These are phyloP conservation scores for Montipora sp. DNA, from an alignment of 64 coral and sea anemone genomes.

Conservation along the genomic window DNA sequence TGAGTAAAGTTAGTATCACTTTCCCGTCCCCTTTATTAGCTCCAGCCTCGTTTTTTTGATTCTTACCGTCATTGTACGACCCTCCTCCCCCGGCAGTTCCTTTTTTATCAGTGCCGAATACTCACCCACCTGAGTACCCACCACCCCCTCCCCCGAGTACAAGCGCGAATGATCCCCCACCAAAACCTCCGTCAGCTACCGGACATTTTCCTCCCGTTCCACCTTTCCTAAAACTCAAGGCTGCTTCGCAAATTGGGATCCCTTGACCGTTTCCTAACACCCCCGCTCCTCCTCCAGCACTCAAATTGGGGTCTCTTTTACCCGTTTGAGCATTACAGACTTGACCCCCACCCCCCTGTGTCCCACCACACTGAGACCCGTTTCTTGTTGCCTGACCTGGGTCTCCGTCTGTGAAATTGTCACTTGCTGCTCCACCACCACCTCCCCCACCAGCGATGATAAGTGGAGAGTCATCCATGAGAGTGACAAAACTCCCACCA, in stretches of 20 bases:
- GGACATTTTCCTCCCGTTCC: constrained; percentile 34
- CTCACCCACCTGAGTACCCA: constrained; percentile 72
- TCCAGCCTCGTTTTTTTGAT: too few relatives aligned
- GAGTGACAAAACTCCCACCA: constrained; percentile 40
- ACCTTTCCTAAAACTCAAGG: constrained; percentile 39
- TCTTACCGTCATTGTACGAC: too few relatives aligned
- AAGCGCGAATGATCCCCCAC: constrained; percentile 43
- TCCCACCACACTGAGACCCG: constrained; percentile 20
- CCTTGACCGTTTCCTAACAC: background rate
- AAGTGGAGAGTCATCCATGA: constrained; percentile 19
- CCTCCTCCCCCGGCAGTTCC: too few relatives aligned
- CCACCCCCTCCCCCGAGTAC: constrained; percentile 57
- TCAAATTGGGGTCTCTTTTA: background rate
- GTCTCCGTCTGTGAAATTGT: background rate
- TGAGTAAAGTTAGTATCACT: too few relatives aligned
- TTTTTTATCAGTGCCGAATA: background rate
- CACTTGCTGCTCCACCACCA: background rate
- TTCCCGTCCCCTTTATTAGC: too few relatives aligned
- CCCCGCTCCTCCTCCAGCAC: background rate
- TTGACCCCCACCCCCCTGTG: background rate
- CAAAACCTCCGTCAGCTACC: background rate
- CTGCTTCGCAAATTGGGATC: background rate
- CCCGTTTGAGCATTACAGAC: background rate
- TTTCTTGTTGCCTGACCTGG: constrained; percentile 14
- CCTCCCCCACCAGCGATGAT: constrained; percentile 59